Conservation (phyloP, 2,113 vertebrate species). For the Podarcis cretensis region DNA sequence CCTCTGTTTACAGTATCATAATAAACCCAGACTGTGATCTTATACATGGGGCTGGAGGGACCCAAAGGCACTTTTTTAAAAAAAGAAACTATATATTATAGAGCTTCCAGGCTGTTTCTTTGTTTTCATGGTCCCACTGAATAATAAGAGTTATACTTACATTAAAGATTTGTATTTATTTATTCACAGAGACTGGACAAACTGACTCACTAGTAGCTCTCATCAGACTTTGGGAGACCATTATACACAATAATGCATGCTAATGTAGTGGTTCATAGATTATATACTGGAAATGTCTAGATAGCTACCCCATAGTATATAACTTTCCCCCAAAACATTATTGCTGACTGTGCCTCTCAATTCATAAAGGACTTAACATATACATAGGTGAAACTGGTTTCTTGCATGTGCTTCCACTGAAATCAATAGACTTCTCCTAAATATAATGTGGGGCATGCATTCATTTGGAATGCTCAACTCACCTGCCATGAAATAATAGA, state of each 20-base stretch:
- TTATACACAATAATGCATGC: neutral
- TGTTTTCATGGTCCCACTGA: neutral
- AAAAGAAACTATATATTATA: neutral
- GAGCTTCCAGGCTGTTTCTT: neutral
- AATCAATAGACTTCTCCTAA: neutral
- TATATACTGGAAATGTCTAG: neutral
- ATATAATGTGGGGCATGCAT: neutral
- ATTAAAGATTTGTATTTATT: neutral
- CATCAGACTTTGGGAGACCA: neutral
- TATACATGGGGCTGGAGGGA: neutral
- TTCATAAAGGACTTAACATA: neutral
- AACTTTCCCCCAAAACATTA: neutral
- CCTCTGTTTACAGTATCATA: conserved; percentile 70
- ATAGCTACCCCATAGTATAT: neutral
- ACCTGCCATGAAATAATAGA: neutral
- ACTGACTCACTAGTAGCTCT: neutral
- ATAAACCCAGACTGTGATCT: conserved; percentile 37
- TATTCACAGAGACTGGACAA: neutral
- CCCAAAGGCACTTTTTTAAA: conserved; percentile 6
- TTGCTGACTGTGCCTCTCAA: neutral
- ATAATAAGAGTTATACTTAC: neutral
- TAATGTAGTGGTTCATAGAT: neutral
- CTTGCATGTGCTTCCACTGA: neutral
- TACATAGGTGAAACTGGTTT: neutral
- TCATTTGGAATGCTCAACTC: neutral